Conservation (phyloP, 2,888 invertebrate species). For the Fabriciana adippe region DNA sequence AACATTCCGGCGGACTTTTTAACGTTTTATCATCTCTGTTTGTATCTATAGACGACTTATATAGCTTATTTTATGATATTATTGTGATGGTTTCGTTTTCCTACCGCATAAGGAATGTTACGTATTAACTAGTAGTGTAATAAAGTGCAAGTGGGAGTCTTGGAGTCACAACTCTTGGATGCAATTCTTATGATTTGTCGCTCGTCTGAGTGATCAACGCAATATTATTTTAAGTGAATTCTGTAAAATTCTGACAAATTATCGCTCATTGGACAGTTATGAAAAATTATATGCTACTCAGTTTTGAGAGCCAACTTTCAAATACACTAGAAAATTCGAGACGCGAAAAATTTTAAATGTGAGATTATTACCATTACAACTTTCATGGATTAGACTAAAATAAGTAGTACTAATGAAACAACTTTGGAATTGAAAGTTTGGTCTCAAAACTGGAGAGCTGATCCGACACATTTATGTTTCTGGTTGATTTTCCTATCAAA, state of each 20-base stretch:
- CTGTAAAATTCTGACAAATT: conserved; percentile 61
- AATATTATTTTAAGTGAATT: conserved; percentile 69
- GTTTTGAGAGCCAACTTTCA: conserved; percentile 46
- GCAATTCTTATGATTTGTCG: conserved; percentile 65
- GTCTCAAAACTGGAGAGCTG: conserved; percentile 49
- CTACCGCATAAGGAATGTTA: conserved; percentile 78
- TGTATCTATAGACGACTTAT: conserved; percentile 74
- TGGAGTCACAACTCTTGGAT: conserved; percentile 69
- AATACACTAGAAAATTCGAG: background rate
- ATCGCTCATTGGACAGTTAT: conserved; percentile 71
- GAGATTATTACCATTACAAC: background rate
- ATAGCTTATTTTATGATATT: conserved; percentile 79
- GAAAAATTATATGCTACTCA: conserved; percentile 59
- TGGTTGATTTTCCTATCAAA: conserved; percentile 79
- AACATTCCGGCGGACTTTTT: conserved; percentile 58
- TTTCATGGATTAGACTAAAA: too few relatives aligned
- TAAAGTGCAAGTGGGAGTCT: conserved; percentile 65
- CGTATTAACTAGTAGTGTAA: conserved; percentile 71
- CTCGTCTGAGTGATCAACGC: conserved; percentile 61
- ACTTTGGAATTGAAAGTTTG: background rate
- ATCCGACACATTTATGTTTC: conserved; percentile 61
- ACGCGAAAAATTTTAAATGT: background rate
- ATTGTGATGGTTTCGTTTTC: conserved; percentile 80
- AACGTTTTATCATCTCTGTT: conserved; percentile 76
- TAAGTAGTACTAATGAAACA: too few relatives aligned